Percentiles rank a stretch among this genome's conserved stretches.
phyloP scores from a whole-genome alignment of 2,113 vertebrate genomes.

The rabbit (Oryctolagus cuniculus) region DNA sequence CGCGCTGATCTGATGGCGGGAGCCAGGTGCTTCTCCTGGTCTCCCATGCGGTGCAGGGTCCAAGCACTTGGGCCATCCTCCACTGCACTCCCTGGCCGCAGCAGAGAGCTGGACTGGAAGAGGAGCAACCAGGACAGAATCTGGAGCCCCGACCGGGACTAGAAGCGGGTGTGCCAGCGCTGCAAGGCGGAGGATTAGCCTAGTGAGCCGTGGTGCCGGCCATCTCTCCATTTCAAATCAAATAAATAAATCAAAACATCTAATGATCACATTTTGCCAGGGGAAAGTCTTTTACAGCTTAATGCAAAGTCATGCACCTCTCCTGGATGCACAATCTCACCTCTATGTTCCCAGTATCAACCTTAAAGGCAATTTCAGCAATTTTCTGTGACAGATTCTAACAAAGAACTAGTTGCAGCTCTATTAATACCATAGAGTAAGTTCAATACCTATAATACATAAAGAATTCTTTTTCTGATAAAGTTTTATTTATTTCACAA shows the following conservation, averaged over 20 bases:
- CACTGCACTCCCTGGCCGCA: too few species aligned
- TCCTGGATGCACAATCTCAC: neutral
- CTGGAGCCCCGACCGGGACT: too few species aligned
- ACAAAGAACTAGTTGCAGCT: constrained; percentile 5
- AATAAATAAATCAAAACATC: neutral
- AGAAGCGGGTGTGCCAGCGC: too few species aligned
- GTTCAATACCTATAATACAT: neutral
- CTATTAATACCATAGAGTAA: neutral
- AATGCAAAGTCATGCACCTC: neutral
- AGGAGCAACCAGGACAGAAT: too few species aligned
- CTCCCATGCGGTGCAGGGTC: too few species aligned
- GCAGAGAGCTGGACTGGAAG: too few species aligned
- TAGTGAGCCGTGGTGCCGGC: too few species aligned
- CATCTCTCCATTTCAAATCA: too few species aligned
- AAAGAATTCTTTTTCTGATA: constrained; percentile 34
- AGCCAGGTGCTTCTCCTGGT: too few species aligned
- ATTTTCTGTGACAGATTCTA: constrained; percentile 8
- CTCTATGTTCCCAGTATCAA: neutral
- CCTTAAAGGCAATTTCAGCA: constrained; percentile 50
- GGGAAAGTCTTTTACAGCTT: neutral
- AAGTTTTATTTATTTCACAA: neutral
- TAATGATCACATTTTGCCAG: neutral
- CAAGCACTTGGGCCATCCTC: too few species aligned
- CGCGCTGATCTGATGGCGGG: too few species aligned
- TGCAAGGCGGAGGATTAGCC: too few species aligned